Conservation (phyloP, 2,888 invertebrate genomes). For the Zaprionus bogoriensis region DNA sequence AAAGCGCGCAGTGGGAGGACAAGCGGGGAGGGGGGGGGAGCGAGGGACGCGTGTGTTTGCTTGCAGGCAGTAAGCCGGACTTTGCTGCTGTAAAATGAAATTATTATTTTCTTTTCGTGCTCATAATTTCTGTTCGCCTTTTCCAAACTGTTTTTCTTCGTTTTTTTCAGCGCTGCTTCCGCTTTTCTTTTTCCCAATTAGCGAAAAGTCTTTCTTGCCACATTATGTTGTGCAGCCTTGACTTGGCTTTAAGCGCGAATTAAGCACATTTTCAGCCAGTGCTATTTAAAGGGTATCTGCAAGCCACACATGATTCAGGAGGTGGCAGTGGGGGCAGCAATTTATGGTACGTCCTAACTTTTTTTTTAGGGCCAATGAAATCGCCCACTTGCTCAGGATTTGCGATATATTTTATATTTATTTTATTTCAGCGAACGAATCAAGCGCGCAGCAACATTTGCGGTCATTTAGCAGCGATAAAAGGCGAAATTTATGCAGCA, state of each 20-base stretch:
- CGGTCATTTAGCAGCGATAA: conserved; percentile 74
- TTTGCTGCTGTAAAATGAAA: conserved; percentile 60
- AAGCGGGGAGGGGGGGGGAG: not conserved
- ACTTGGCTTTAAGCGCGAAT: not conserved
- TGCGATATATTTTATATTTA: conserved; percentile 66
- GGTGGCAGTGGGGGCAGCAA: no score
- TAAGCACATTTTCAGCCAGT: no score
- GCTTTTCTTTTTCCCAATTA: conserved; percentile 49
- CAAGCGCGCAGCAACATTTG: conserved; percentile 56
- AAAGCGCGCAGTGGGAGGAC: conserved; percentile 46
- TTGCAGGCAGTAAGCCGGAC: not conserved
- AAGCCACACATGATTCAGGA: no score
- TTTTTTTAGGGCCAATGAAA: no score
- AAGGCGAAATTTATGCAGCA: conserved; percentile 45
- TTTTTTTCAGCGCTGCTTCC: conserved; percentile 3
- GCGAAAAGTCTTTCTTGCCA: conserved; percentile 60
- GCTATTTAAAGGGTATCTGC: no score
- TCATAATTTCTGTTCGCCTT: conserved; percentile 62
- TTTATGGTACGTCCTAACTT: conserved; percentile 23
- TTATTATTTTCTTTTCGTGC: conserved; percentile 75
- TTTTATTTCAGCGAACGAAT: conserved; percentile 62
- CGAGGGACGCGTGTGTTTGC: conserved; percentile 5
- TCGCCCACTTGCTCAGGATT: no score
- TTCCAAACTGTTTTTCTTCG: conserved; percentile 37
- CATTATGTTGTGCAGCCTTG: conserved; percentile 8